Evolutionary conservation across 2,797 vertebrate species (phyloP).

Genomic region (Pipistrellus nathusii): DNA sequence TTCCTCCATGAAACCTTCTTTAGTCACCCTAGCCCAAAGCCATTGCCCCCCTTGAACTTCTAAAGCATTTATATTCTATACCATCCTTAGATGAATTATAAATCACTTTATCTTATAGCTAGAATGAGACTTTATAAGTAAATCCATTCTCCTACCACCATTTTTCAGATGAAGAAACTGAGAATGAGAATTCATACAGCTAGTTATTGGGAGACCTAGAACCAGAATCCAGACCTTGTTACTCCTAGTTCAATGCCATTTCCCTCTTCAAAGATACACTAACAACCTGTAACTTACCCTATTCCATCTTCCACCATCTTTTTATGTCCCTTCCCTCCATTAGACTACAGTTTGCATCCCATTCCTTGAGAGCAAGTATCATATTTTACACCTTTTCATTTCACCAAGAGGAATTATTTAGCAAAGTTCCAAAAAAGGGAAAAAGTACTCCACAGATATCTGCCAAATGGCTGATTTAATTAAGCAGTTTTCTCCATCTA

Average conservation of each 20-base stretch:
- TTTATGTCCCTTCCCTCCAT: not conserved
- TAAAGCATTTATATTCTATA: not conserved
- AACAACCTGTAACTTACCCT: not conserved
- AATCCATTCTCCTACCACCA: not conserved
- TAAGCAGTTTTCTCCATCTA: not conserved
- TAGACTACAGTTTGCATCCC: not conserved
- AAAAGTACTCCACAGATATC: not conserved
- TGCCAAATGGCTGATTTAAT: not conserved
- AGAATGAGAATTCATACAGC: not conserved
- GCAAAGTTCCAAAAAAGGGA: not conserved
- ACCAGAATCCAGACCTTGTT: not conserved
- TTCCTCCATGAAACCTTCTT: constrained; percentile 34
- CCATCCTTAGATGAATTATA: not conserved
- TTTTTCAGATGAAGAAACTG: constrained; percentile 48
- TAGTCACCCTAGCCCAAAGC: not conserved
- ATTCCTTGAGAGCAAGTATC: not conserved
- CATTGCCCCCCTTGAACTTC: not conserved
- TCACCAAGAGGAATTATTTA: not conserved
- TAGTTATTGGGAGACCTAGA: not conserved
- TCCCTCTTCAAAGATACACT: not conserved
- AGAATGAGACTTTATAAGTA: not conserved
- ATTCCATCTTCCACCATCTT: not conserved
- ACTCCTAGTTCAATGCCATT: not conserved
- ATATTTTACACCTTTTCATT: not conserved
- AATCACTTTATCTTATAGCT: constrained; percentile 4